phyloP scores from a whole-genome alignment of 2,113 vertebrate genomes.

The Rhinichthys klamathensis region DNA sequence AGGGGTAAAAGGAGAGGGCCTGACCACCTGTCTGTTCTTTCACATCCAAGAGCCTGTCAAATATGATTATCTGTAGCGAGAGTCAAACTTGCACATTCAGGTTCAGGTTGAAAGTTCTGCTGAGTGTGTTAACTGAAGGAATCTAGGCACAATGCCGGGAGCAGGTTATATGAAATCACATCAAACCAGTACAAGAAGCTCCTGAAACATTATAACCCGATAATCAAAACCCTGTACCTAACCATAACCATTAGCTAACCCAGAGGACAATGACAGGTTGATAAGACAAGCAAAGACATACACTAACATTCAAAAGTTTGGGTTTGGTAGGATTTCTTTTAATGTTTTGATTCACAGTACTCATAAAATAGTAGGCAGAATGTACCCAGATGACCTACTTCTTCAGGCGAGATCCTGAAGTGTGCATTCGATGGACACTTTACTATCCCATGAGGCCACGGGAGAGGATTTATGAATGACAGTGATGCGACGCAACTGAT shows the following conservation, averaged over 20 bases:
- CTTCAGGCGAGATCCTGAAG: too few species aligned
- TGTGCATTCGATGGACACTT: too few species aligned
- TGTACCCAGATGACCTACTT: too few species aligned
- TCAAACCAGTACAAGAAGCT: neutral
- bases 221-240: neutral
- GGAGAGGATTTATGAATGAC: too few species aligned
- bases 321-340: neutral
- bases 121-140: slow-evolving; percentile 16
- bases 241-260: neutral
- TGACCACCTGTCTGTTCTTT: slow-evolving; percentile 70
- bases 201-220: neutral
- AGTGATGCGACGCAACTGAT: too few species aligned
- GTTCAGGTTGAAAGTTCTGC: slow-evolving; percentile 22
- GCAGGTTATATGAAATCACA: neutral
- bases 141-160: neutral
- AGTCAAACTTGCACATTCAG: slow-evolving; percentile 50
- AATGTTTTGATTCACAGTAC: neutral
- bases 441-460: too few species aligned
- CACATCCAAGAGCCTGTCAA: slow-evolving; percentile 73
- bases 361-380: too few species aligned
- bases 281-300: neutral
- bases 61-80: slow-evolving; percentile 69
- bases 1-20: slow-evolving; percentile 11
- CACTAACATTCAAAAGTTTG: neutral
- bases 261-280: neutral